Base-by-base conservation (phyloP, 2,888 invertebrate genomes). In the Sarcophaga variegata region DNA sequence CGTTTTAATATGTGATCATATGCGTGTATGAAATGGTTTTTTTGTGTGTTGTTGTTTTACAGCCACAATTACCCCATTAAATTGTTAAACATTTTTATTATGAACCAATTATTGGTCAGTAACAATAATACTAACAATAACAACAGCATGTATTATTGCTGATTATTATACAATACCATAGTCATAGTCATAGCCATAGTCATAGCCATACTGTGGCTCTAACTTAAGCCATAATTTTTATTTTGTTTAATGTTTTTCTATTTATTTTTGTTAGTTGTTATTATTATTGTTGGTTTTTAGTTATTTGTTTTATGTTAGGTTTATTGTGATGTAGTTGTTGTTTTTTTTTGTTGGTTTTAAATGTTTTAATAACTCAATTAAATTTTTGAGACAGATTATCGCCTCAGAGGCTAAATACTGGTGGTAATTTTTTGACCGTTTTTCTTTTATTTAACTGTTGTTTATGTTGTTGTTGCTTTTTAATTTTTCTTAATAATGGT, bases 11-110 rank as follows among this genome's bases (percentile, higher is more conserved):
- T 37, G 37, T 37, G 37, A 37, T 37, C 37, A 37, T 37, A 37
- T 37, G 37, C 37, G 37, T 37, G 37, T 37, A 54, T 54, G 54
- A 54, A 54, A 54, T 14, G 3, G 4, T 54, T 54, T 54, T 54
- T 64, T 20, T 82, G 22, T 66, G 27, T 66, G 66, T 59, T 69
- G 22, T 75, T 37, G 11, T 60, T 27, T 54, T 74, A 69, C 59
- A 63, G 81, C 83, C 81, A 79, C 83, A 81, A 87, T 87, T 84
- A 84, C 86, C 79, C 83, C 86, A 87, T 84, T 84, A 84, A 87
- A 87, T 81, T 81, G 86, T 81, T 81, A 75, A 83, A 86, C 80
- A 70, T 81, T 79, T 86, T 83, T 77, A 76, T 83, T 79, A 54
- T 66, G 14, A 20, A 47, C 27, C 66, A 76, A 75, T 76, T 80